Percentiles rank a stretch among this genome's conserved stretches.
Evolutionary conservation across 37 sponge, comb jelly and placozoan species (phyloP).

Genomic region (Ianthella basta): DNA sequence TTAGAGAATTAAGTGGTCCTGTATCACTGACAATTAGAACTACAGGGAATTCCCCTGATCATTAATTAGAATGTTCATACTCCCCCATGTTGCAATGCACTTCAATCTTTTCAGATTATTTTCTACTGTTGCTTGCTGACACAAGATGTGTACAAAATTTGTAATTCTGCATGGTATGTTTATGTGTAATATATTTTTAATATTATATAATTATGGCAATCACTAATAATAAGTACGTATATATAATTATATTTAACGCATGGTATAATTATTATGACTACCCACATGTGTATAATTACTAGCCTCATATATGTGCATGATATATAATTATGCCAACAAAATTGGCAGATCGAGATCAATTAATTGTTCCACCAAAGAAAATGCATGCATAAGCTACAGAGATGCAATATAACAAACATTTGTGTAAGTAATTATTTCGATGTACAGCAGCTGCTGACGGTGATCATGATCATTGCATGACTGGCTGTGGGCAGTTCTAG

Average conservation of each 20-base stretch:
- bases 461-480: too few relatives aligned
- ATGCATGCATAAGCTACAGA: too few relatives aligned
- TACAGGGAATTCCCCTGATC: background rate
- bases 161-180: background rate
- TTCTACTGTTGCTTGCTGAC: too few relatives aligned
- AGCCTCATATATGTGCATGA: background rate
- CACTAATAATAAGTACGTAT: background rate
- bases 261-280: background rate
- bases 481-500: too few relatives aligned
- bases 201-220: background rate
- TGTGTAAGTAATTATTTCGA: too few relatives aligned
- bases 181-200: background rate
- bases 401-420: too few relatives aligned
- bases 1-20: constrained; percentile 49
- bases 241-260: background rate
- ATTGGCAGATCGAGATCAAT: too few relatives aligned
- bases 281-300: background rate
- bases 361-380: too few relatives aligned
- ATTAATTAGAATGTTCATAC: background rate
- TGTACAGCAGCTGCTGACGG: too few relatives aligned
- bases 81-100: background rate
- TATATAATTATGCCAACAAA: too few relatives aligned
- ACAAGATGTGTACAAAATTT: too few relatives aligned
- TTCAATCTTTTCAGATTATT: background rate
- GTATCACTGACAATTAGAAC: constrained; percentile 60